These are phyloP conservation scores for Notoglanidium macrostoma DNA, from an alignment of 2,797 vertebrate species.

Conservation along the genomic window DNA sequence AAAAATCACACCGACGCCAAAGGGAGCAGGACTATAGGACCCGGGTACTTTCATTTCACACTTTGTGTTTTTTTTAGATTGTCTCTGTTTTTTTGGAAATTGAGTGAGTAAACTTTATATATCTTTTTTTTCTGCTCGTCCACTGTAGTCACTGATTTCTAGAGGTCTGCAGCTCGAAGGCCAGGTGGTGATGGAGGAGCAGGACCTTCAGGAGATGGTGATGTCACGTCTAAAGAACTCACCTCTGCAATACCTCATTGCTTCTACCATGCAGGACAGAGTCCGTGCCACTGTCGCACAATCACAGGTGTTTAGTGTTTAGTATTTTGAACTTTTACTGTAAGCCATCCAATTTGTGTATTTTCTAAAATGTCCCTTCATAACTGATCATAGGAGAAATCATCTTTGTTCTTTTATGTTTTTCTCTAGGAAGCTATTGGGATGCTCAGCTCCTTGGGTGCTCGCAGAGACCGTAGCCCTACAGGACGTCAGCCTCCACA, in stretches of 20 bases:
- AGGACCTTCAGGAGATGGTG: slow-evolving; percentile 77
- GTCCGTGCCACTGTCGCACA: slow-evolving; percentile 76
- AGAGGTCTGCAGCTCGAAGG: slow-evolving; percentile 82
- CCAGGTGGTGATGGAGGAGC: slow-evolving; percentile 83
- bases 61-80: background rate
- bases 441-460: slow-evolving; percentile 77
- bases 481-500: slow-evolving; percentile 64
- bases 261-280: slow-evolving; percentile 75
- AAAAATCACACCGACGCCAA: slow-evolving; percentile 57
- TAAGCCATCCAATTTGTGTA: background rate
- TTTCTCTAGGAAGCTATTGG: slow-evolving; percentile 74
- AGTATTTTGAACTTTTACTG: background rate
- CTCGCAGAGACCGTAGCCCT: slow-evolving; percentile 73
- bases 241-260: slow-evolving; percentile 76
- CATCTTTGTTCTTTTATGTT: background rate
- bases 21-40: slow-evolving; percentile 69
- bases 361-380: background rate
- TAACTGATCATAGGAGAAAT: background rate
- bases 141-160: slow-evolving; percentile 79
- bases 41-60: slow-evolving; percentile 57
- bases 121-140: slow-evolving; percentile 23
- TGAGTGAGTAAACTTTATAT: background rate
- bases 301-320: slow-evolving; percentile 68
- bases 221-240: slow-evolving; percentile 74
- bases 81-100: background rate